These are phyloP conservation scores for Scortum barcoo DNA, from an alignment of 2,113 vertebrate species.

Conservation along the genomic window DNA sequence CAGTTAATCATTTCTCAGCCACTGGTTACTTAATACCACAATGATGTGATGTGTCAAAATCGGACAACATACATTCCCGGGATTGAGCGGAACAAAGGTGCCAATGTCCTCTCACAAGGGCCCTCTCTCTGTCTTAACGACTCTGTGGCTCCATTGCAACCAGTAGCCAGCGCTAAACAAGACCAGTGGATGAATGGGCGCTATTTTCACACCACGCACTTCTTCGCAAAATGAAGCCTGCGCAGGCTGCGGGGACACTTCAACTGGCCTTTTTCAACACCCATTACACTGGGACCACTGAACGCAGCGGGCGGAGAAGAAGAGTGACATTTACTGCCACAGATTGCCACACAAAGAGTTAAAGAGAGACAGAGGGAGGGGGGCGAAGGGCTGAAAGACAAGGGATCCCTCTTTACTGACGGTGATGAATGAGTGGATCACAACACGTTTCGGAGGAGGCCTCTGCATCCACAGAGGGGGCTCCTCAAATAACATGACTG, in stretches of 20 bases:
- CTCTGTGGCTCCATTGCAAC: slow-evolving; percentile 74
- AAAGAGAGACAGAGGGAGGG: slow-evolving; percentile 52
- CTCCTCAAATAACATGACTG: slow-evolving; percentile 76
- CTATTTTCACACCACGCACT: slow-evolving; percentile 79
- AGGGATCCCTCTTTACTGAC: slow-evolving; percentile 68
- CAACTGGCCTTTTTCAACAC: slow-evolving; percentile 75
- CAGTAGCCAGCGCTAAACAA: slow-evolving; percentile 72
- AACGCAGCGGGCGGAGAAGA: slow-evolving; percentile 52
- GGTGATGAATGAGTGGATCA: slow-evolving; percentile 81
- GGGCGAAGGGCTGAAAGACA: slow-evolving; percentile 69
- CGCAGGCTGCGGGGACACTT: slow-evolving; percentile 77
- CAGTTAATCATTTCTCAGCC: slow-evolving; percentile 70
- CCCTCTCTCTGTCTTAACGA: slow-evolving; percentile 73
- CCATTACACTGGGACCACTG: slow-evolving; percentile 62
- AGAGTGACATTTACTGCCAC: slow-evolving; percentile 66
- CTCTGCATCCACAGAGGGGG: slow-evolving; percentile 69
- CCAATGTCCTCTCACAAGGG: slow-evolving; percentile 79
- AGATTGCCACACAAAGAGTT: slow-evolving; percentile 73
- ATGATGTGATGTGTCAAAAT: slow-evolving; percentile 78
- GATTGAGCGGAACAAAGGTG: slow-evolving; percentile 73
- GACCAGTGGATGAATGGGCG: slow-evolving; percentile 75
- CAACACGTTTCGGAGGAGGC: slow-evolving; percentile 74
- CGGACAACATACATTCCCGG: slow-evolving; percentile 79
- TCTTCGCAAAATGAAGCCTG: slow-evolving; percentile 76
- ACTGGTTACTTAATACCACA: slow-evolving; percentile 68